These are phyloP conservation scores for Agrochola macilenta DNA, from an alignment of 2,888 invertebrate genomes.

Conservation along the genomic window DNA sequence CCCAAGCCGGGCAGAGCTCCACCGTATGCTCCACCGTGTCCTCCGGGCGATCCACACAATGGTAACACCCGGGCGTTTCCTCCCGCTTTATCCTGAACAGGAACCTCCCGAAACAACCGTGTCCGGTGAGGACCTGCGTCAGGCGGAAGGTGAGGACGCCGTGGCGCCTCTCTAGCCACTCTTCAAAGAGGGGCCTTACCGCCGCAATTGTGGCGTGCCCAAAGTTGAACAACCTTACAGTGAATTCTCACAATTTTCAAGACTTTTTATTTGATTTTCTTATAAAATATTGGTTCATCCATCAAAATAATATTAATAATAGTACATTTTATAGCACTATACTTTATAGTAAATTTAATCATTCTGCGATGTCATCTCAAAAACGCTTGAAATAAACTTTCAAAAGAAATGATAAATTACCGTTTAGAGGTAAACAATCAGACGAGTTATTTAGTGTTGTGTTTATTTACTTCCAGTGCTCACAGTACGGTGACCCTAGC, in stretches of 20 bases:
- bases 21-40: too few relatives aligned
- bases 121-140: too few relatives aligned
- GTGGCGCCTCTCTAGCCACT: too few relatives aligned
- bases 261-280: slow-evolving; percentile 12
- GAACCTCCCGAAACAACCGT: too few relatives aligned
- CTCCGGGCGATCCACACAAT: too few relatives aligned
- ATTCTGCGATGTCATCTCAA: slow-evolving; percentile 31
- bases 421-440: slow-evolving; percentile 49
- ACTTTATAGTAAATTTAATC: slow-evolving; percentile 36
- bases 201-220: too few relatives aligned
- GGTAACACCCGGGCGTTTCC: too few relatives aligned
- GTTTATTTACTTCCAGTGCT: slow-evolving; percentile 31
- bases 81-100: too few relatives aligned
- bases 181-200: too few relatives aligned
- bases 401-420: slow-evolving; percentile 53
- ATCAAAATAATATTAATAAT: slow-evolving; percentile 31
- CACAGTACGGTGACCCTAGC: slow-evolving; percentile 41
- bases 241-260: slow-evolving; percentile 15
- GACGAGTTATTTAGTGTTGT: slow-evolving; percentile 43
- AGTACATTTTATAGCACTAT: slow-evolving; percentile 19
- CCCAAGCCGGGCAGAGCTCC: too few relatives aligned
- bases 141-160: too few relatives aligned
- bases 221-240: slow-evolving; percentile 17
- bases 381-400: slow-evolving; percentile 33
- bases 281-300: slow-evolving; percentile 26